phyloP scores from a whole-genome alignment of 2,797 vertebrate genomes.

The Thunnus albacares region DNA sequence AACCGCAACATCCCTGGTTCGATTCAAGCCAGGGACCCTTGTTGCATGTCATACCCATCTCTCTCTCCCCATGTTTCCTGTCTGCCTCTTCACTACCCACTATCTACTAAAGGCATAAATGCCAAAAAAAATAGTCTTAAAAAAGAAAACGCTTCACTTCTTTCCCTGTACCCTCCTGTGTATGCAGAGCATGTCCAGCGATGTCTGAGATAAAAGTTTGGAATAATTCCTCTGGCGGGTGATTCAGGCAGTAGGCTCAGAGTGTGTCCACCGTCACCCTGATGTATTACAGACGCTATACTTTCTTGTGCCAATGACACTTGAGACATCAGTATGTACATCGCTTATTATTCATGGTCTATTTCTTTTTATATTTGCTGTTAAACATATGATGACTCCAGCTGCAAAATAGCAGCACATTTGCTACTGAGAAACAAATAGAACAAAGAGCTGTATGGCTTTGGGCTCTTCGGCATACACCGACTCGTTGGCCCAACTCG shows the following conservation, averaged over 20 bases:
- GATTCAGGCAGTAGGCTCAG: slow-evolving; percentile 20
- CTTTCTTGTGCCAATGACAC: slow-evolving; percentile 16
- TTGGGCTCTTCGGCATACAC: neutral
- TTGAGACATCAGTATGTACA: slow-evolving; percentile 17
- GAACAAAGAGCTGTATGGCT: slow-evolving; percentile 16
- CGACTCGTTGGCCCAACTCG: neutral
- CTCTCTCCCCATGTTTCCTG: no score
- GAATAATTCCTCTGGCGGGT: slow-evolving; percentile 29
- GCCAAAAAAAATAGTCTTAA: no score
- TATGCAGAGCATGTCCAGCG: slow-evolving; percentile 1
- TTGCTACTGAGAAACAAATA: slow-evolving; percentile 1
- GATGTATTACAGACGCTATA: neutral
- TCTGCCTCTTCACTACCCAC: no score
- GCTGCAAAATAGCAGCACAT: neutral
- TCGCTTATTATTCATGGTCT: slow-evolving; percentile 9
- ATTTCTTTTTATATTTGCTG: neutral
- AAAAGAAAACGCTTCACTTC: neutral
- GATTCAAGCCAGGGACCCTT: no score
- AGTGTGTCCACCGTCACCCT: neutral
- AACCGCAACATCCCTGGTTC: no score
- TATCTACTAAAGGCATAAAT: no score
- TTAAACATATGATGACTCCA: neutral
- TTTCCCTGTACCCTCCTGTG: neutral
- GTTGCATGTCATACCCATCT: no score
- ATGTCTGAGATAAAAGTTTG: slow-evolving; percentile 31